Evolutionary conservation across 2,113 vertebrate species (phyloP).

Genomic region (Paradoxurus hermaphroditus): DNA sequence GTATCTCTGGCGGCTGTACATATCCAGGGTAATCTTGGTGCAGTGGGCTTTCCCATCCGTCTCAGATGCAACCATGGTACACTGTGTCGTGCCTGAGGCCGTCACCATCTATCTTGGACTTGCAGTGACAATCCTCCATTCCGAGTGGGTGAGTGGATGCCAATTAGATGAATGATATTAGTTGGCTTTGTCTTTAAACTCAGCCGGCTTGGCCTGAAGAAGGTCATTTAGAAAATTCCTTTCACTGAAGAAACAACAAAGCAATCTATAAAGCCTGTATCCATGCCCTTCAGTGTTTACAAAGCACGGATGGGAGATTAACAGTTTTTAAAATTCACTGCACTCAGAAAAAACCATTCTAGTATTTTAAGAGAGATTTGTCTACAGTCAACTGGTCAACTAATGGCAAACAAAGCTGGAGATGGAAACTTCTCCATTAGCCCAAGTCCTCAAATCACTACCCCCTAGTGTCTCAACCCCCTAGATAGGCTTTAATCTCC

Average conservation of each 20-base stretch:
- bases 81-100: background rate
- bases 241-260: background rate
- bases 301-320: background rate
- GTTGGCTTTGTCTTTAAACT: background rate
- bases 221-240: background rate
- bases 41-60: background rate
- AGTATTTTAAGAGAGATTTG: background rate
- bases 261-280: background rate
- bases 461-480: too few species aligned
- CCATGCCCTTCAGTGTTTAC: background rate
- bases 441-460: background rate
- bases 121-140: background rate
- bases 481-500: background rate
- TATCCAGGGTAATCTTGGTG: background rate
- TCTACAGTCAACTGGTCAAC: background rate
- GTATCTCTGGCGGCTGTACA: background rate
- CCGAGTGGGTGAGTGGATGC: too few species aligned
- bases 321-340: background rate
- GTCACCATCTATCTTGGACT: background rate
- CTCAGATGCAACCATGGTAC: background rate
- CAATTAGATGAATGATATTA: background rate
- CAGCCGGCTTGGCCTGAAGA: background rate
- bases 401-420: background rate
- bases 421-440: background rate
- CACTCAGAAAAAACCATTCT: background rate